Percentiles rank a stretch among this genome's conserved stretches.
Conservation (phyloP, 2,888 invertebrate species). For the Drosophila kuntzei region DNA sequence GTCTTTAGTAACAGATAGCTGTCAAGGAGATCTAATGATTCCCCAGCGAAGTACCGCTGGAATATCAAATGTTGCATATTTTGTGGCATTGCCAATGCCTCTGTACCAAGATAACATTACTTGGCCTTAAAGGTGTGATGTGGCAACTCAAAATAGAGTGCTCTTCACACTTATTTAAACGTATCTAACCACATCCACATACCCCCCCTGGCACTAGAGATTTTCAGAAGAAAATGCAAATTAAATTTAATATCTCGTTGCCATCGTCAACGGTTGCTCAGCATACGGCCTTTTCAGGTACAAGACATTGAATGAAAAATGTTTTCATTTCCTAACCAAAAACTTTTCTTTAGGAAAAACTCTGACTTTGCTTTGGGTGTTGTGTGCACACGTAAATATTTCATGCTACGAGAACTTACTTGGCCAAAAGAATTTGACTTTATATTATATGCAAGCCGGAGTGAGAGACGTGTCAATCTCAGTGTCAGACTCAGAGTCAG, state of each 20-base stretch:
- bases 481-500: not conserved
- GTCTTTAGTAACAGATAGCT: not conserved
- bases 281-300: conserved; percentile 25
- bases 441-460: conserved; percentile 1
- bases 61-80: conserved; percentile 32
- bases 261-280: conserved; percentile 7
- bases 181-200: not conserved
- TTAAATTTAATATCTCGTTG: conserved; percentile 31
- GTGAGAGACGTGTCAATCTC: conserved; percentile 12
- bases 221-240: conserved; percentile 6
- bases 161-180: not conserved
- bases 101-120: not conserved
- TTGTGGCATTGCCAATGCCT: conserved; percentile 2
- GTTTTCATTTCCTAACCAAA: not conserved
- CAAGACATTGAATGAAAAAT: conserved; percentile 20
- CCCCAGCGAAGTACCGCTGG: not conserved
- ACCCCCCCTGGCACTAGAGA: not conserved
- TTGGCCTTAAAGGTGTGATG: not conserved
- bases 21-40: not conserved
- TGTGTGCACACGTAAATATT: conserved; percentile 6
- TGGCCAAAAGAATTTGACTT: conserved; percentile 10
- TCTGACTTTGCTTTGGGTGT: not conserved
- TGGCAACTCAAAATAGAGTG: not conserved
- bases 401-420: conserved; percentile 8
- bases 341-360: conserved; percentile 19